Evolutionary conservation across 2,888 invertebrate species (phyloP).

Genomic region (Mythimna vitellina): DNA sequence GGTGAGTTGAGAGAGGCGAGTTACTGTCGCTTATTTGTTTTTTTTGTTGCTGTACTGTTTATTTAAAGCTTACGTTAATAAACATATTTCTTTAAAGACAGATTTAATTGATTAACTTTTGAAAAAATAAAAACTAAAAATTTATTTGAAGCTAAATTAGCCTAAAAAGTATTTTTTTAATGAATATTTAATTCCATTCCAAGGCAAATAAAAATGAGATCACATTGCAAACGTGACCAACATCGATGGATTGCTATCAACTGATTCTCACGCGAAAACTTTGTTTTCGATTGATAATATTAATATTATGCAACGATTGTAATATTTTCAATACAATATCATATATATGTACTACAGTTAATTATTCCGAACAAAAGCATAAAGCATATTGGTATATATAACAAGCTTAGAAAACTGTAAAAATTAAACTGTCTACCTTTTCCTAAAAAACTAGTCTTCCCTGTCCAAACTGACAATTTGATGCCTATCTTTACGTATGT

Average conservation of each 20-base stretch:
- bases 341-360: not conserved
- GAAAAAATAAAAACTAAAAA: too few relatives aligned
- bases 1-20: conserved; percentile 46
- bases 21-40: conserved; percentile 15
- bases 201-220: conserved; percentile 4
- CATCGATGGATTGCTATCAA: not conserved
- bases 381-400: not conserved
- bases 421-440: not conserved
- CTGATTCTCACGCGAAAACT: conserved; percentile 2
- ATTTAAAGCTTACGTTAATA: not conserved
- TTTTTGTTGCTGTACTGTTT: not conserved
- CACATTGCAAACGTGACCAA: not conserved
- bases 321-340: not conserved
- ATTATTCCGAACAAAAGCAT: not conserved
- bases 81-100: too few relatives aligned
- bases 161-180: too few relatives aligned
- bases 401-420: not conserved
- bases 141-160: not conserved
- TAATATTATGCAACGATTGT: not conserved
- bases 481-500: conserved; percentile 1
- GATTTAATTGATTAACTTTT: too few relatives aligned
- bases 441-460: not conserved
- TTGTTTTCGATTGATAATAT: not conserved
- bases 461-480: not conserved
- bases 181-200: not conserved